Base-by-base conservation (phyloP, 2,113 vertebrate genomes). In the Hipposideros armiger region DNA sequence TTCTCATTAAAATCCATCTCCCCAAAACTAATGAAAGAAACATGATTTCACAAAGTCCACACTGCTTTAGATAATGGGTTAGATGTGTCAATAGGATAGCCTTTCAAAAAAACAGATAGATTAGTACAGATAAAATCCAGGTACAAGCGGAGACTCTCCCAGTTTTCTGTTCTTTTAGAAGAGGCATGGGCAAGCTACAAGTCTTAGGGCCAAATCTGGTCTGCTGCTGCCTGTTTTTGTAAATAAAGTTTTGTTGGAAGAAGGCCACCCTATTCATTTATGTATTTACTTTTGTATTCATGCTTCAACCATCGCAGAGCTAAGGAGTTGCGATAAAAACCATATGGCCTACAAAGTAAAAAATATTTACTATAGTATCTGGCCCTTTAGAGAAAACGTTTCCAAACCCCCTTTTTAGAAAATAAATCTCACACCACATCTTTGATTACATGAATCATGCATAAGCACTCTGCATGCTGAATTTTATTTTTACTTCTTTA, bases 401-500 rank as follows among this genome's bases (percentile, higher is more conserved):
- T 92, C 58, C 56, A 58, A 82, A 56, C 24, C 6, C 20, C 19
- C n/a, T 0, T 72, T 90, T 76, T 54, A 69, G 90, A 90, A 73
- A 88, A 54, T 54, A 80, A 90, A 56, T 94, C 36, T 58, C 67
- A 76, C 20, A 56, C 32, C 52, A 58, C 36, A 36, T 77, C 60
- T 62, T 66, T 64, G 56, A 92, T 86, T 82, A n/a, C 4, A 42
- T 2, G 32, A 89, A 70, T 95, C 45, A 64, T 66, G 32, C 45
- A 52, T 77, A 82, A 56, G 10, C 4, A 36, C 17, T 52, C 16
- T 86, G 42, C 28, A 32, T 45, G 26, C 42, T 47, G 67, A 36
- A 85, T 11, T 89, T 45, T 78, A 50, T 66, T 81, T 94, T 90
- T 50, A 36, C 66, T 86, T 94, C 66, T 56, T 87, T 87, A 54